Base-by-base conservation (phyloP, 1,140 invertebrate species). In the Papilio aristodemus region DNA sequence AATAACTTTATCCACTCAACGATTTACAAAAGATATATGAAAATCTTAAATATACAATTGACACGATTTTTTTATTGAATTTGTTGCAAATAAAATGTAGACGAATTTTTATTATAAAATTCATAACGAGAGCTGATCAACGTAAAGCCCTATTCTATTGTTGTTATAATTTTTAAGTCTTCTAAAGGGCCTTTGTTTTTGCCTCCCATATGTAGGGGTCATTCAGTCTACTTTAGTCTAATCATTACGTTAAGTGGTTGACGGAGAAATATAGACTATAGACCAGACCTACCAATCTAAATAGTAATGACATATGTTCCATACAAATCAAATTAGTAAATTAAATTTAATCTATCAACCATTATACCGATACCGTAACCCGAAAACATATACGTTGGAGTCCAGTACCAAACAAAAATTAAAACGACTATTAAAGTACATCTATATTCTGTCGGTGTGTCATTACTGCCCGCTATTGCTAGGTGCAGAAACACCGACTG, bases 321-420 rank as follows among this genome's bases (percentile, higher is more conserved):
- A 32, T 6, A 32, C 27, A 32, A 32, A 32, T 32, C 6, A 32
- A 32, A 32, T 3, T 6, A 2, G 27, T 32, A 32, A 22, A 54
- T 54, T 54, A 11, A 46, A 46, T 17, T 41, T 62, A 25, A 41
- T 41, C 3, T 2, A 64, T 13, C 14, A 50, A 37, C 37, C 41
- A 62, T 68, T 38, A 66, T 46, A 37, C 37, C 41, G 50, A 64
- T 38, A 66, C 38, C 39, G 32, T 58, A 63, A 36, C 46, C 58
- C 37, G n/a, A n/a, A 27, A 50, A 67, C 46, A 67, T 59, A 36
- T 69, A 54, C 67, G 43, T 59, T 57, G 17, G 63, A 66, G 57
- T 54, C 50, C 38, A 46, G 54, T 58, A 22, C 57, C 60, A 50
- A 50, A 69, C 41, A 72, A 68, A 72, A 72, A 72, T 72, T 3